Conservation (phyloP, 2,113 vertebrate species). For the Cottus gobio region DNA sequence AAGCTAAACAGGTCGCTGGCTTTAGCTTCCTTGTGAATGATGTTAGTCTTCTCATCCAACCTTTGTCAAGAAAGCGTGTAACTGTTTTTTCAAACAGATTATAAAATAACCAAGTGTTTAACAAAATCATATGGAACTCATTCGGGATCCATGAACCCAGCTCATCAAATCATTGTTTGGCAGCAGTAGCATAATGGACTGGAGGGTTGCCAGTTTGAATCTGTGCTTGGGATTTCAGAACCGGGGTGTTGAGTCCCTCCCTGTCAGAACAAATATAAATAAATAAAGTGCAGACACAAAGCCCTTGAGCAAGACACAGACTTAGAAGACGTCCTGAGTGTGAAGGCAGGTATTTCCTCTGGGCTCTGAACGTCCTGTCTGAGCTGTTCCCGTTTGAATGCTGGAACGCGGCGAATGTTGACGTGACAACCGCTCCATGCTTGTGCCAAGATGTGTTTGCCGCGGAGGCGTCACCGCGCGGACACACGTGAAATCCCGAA, state of each 20-base stretch:
- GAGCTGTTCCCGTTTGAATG: constrained; percentile 17
- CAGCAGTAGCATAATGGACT: constrained; percentile 29
- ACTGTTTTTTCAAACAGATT: background rate
- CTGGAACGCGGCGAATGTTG: constrained; percentile 22
- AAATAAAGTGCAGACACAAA: background rate
- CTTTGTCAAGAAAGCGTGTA: background rate
- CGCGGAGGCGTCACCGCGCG: constrained; percentile 23
- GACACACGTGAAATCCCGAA: constrained; percentile 73
- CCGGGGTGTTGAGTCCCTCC: constrained; percentile 11
- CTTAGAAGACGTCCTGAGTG: background rate
- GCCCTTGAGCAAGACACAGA: constrained; percentile 30
- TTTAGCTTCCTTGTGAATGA: background rate
- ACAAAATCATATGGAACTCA: constrained; percentile 31
- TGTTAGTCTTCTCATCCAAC: background rate
- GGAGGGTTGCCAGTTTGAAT: constrained; percentile 52
- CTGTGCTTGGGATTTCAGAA: background rate
- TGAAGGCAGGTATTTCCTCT: constrained; percentile 22
- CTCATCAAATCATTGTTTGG: constrained; percentile 37
- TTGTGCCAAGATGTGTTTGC: constrained; percentile 67
- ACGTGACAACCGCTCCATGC: constrained; percentile 65
- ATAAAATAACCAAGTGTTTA: background rate
- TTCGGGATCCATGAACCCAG: background rate
- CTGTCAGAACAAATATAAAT: background rate
- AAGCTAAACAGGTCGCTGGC: background rate
- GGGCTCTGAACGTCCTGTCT: constrained; percentile 9